Conservation (phyloP, 2,113 vertebrate genomes). For the Actinemys pallida region DNA sequence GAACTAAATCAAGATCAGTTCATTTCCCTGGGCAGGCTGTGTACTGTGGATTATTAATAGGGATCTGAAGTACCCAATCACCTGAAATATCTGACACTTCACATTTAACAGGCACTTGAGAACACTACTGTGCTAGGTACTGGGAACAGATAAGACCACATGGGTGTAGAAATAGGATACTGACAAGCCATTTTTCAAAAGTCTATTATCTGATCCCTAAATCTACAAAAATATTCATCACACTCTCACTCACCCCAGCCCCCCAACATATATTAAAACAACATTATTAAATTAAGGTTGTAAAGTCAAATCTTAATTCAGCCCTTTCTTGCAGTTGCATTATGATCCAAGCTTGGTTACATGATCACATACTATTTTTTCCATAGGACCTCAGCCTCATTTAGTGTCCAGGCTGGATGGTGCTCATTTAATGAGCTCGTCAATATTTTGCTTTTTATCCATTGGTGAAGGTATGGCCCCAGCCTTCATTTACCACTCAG, state of each 20-base stretch:
- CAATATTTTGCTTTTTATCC: not conserved
- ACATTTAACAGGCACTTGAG: not conserved
- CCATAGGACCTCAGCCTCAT: not conserved
- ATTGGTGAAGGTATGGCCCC: not conserved
- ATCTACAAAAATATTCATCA: not conserved
- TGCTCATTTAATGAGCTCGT: not conserved
- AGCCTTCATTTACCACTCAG: not conserved
- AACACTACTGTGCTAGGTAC: not conserved
- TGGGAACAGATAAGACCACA: too few species aligned
- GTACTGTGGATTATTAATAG: not conserved
- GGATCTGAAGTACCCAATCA: not conserved
- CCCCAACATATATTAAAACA: not conserved
- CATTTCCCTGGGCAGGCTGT: not conserved
- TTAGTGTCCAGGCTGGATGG: not conserved
- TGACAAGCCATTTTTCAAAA: not conserved
- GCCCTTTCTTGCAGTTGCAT: not conserved
- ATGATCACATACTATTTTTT: not conserved
- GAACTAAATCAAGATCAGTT: not conserved
- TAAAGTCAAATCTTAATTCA: not conserved
- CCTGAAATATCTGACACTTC: not conserved
- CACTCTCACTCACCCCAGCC: not conserved
- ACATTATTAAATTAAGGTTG: not conserved
- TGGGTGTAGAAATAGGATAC: not conserved
- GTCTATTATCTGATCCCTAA: not conserved
- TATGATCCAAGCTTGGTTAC: not conserved